phyloP scores from a whole-genome alignment of 2,888 invertebrate genomes.

The Acronicta psi region DNA sequence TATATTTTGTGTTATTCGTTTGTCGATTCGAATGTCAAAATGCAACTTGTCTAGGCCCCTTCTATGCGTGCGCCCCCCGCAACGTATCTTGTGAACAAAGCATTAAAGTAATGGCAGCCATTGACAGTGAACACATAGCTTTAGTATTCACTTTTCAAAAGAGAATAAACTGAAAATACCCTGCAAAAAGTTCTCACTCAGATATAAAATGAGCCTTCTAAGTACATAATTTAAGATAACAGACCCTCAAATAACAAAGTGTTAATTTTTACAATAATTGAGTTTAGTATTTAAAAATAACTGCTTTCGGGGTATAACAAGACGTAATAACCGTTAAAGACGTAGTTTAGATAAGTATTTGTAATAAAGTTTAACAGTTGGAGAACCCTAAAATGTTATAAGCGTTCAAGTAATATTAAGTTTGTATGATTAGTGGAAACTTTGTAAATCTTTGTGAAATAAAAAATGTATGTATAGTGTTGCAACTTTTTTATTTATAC shows the following conservation, averaged over 20 bases:
- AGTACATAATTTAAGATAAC: constrained; percentile 29
- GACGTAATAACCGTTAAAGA: constrained; percentile 30
- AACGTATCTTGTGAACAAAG: too few species aligned
- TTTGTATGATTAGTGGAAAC: constrained; percentile 6
- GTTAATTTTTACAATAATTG: constrained; percentile 26
- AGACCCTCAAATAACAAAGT: constrained; percentile 22
- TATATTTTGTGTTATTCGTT: too few species aligned
- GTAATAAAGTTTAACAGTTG: constrained; percentile 35
- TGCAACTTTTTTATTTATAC: too few species aligned
- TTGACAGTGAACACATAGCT: too few species aligned
- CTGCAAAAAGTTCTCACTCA: constrained; percentile 9
- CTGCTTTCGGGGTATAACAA: constrained; percentile 30
- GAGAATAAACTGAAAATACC: constrained; percentile 6
- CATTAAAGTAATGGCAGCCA: too few species aligned
- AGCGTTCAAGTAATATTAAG: constrained; percentile 7
- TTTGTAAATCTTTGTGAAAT: not conserved
- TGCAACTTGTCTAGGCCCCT: too few species aligned
- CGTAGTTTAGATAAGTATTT: constrained; percentile 46
- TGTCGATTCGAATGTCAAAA: too few species aligned
- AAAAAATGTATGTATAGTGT: too few species aligned
- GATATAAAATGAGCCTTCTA: constrained; percentile 12
- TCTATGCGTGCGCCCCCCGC: too few species aligned
- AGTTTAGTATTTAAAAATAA: constrained; percentile 41
- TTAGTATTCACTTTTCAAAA: constrained; percentile 21
- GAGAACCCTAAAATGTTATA: constrained; percentile 18